Base-by-base conservation (phyloP, 2,113 vertebrate genomes). In the Vimba vimba region DNA sequence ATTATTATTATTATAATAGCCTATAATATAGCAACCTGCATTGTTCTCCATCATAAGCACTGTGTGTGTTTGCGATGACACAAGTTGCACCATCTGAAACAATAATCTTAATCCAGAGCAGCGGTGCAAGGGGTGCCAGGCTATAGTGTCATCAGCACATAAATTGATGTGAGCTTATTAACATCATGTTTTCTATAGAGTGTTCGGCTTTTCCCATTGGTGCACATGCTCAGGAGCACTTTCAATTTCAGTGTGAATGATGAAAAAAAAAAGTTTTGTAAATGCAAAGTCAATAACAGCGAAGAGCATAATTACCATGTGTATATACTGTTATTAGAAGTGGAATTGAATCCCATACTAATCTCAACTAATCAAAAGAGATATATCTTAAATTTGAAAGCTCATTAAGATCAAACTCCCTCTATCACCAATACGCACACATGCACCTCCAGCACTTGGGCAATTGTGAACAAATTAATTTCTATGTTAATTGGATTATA, bases 401-500 rank as follows among this genome's bases (percentile, higher is more conserved):
- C 73, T 75, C n/a, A 27, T 75, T 47, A 47, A 50, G n/a, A 47
- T 75, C 55, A 57, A 57, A 57, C 55, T 23, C 55, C 6, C 55
- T 57, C 19, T 23, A 23, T 57, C 68, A 71, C 74, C 47, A 77
- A 30, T 5, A 77, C 10, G 3, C 59, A 82, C 4, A 27, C 21
- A 55, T 60, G 45, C 27, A 27, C 23, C 25, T 45, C 25, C 47
- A 9, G 27, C 66, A 15, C 13, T 73, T 12, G 11, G 3, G 43
- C 73, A 71, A 33, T 57, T 64, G n/a, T 23, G 55, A 23, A 33
- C 10, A 33, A 73, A 75, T 80, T 55, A 60, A 79, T 89, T 64
- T 39, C 23, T 15, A 30, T 80, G 23, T 50, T 74, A 86, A 81
- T 64, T 75, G 68, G 85, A 86, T 81, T 86, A 86, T 69, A 52